Conservation (phyloP, 1,140 invertebrate genomes). For the Drosophila equinoxialis region DNA sequence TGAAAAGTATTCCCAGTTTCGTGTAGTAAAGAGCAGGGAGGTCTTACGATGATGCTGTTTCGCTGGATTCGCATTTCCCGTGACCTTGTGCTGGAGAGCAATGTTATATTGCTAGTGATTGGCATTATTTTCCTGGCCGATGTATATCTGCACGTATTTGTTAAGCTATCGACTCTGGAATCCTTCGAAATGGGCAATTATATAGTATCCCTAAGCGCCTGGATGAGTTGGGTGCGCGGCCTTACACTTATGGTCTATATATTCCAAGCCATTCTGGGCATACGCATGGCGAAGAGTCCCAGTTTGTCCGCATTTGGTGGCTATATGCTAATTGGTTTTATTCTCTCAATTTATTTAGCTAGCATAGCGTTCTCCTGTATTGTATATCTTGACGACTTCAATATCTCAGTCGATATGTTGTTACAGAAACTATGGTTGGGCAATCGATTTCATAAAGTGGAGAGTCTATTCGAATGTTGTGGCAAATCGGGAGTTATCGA, state of each 20-base stretch:
- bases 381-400: background rate
- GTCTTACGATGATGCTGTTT: constrained; percentile 17
- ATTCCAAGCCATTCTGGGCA: constrained; percentile 35
- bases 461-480: constrained; percentile 46
- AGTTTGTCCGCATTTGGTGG: constrained; percentile 18
- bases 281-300: constrained; percentile 27
- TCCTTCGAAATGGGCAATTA: background rate
- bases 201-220: constrained; percentile 9
- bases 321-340: constrained; percentile 31
- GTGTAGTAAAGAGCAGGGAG: too few relatives aligned
- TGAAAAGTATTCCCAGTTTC: constrained; percentile 16
- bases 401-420: constrained; percentile 28
- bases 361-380: constrained; percentile 37
- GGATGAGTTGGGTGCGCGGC: constrained; percentile 35
- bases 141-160: constrained; percentile 38
- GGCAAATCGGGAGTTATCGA: constrained; percentile 44
- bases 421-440: constrained; percentile 32
- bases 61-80: constrained; percentile 31
- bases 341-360: constrained; percentile 21
- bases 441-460: constrained; percentile 13
- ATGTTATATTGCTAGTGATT: constrained; percentile 40
- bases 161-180: constrained; percentile 2
- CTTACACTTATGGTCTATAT: constrained; percentile 16
- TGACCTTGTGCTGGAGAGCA: constrained; percentile 41
- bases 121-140: constrained; percentile 49